Conservation (phyloP, 1,140 invertebrate genomes). For the Atta cephalotes region DNA sequence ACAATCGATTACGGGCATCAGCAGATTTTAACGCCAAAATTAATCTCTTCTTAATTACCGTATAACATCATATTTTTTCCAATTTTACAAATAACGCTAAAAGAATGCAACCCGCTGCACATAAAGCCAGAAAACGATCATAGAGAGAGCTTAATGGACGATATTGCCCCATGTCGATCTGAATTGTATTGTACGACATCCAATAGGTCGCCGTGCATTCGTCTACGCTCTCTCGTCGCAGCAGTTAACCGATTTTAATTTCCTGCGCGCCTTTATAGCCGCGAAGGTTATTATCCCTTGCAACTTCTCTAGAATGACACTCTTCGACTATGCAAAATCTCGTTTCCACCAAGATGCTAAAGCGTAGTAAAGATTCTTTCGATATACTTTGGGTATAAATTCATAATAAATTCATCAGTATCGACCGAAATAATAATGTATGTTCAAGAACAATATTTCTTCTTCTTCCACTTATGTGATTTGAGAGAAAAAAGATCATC, state of each 20-base stretch:
- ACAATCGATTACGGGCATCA: conserved; percentile 3
- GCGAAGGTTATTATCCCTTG: conserved; percentile 77
- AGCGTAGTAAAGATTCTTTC: neutral
- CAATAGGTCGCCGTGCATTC: conserved; percentile 48
- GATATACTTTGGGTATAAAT: neutral
- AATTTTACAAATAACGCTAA: conserved; percentile 18
- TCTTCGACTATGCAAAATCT: conserved; percentile 60
- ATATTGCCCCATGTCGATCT: conserved; percentile 67
- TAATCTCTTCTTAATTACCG: conserved; percentile 22
- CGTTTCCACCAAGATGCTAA: neutral
- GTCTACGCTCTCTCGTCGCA: conserved; percentile 24
- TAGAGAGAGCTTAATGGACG: conserved; percentile 21
- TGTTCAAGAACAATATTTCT: neutral
- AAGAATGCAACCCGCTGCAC: neutral
- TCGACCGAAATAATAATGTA: conserved; percentile 11
- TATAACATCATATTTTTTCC: conserved; percentile 16
- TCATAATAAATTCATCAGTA: conserved; percentile 8
- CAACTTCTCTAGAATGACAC: conserved; percentile 51
- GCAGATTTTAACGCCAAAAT: neutral
- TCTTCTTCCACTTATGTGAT: neutral
- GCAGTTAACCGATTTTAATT: conserved; percentile 84
- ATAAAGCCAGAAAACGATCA: conserved; percentile 21
- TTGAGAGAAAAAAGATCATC: conserved; percentile 5
- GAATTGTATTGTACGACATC: conserved; percentile 31
- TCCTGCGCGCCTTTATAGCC: conserved; percentile 79